Evolutionary conservation across 2,113 vertebrate genomes (phyloP).

Genomic region (Antechinus flavipes): DNA sequence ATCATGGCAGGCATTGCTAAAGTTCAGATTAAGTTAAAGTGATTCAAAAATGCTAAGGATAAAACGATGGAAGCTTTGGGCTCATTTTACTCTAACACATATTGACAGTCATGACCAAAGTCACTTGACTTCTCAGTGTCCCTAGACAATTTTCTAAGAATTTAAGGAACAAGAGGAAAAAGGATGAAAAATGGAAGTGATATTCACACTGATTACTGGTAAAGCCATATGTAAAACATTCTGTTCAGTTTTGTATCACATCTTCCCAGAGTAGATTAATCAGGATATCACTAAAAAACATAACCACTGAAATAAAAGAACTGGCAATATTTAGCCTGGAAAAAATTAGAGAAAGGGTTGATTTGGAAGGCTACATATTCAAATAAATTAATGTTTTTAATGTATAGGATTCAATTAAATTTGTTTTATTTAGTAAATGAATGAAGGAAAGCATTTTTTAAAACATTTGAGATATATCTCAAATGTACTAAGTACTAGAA

Average conservation of each 20-base stretch:
- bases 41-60: not conserved
- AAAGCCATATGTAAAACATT: not conserved
- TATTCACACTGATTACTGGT: not conserved
- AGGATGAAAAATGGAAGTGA: not conserved
- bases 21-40: not conserved
- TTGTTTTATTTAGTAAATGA: not conserved
- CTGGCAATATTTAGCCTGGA: not conserved
- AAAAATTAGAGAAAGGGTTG: not conserved
- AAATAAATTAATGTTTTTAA: not conserved
- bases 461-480: not conserved
- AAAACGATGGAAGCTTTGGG: not conserved
- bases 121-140: not conserved
- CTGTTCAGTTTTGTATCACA: not conserved
- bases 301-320: not conserved
- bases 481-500: not conserved
- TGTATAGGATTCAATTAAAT: not conserved
- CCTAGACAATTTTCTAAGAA: not conserved
- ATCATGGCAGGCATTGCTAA: not conserved
- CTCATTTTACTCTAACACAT: not conserved
- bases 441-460: not conserved
- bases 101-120: not conserved
- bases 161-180: not conserved
- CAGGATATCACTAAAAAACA: not conserved
- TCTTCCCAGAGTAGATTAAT: not conserved
- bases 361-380: not conserved